phyloP scores from a whole-genome alignment of 2,113 vertebrate species.

The Apeltes quadracus region DNA sequence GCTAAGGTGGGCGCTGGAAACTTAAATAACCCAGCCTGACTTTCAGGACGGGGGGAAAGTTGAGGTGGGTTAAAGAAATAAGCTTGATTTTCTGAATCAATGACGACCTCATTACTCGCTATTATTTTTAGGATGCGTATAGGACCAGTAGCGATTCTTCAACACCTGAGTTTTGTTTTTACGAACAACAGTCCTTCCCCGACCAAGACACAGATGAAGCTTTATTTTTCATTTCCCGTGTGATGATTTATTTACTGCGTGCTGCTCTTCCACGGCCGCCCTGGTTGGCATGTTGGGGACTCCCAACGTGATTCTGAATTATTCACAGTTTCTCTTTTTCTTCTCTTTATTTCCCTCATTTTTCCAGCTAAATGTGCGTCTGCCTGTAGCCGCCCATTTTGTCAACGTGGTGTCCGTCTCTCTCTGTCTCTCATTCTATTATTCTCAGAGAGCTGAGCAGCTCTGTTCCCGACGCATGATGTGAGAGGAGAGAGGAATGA shows the following conservation, averaged over 20 bases:
- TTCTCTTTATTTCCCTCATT: slow-evolving; percentile 60
- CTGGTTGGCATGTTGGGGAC: slow-evolving; percentile 68
- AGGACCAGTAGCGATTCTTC: slow-evolving; percentile 28
- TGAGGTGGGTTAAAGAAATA: slow-evolving; percentile 36
- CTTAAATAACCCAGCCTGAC: slow-evolving; percentile 37
- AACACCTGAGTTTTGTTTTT: slow-evolving; percentile 56
- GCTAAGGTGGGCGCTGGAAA: slow-evolving; percentile 6
- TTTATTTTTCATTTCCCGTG: slow-evolving; percentile 47
- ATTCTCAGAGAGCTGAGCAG: slow-evolving; percentile 49
- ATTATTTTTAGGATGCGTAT: slow-evolving; percentile 35
- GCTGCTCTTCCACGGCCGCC: slow-evolving; percentile 45
- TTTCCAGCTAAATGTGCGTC: slow-evolving; percentile 52
- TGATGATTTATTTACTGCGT: slow-evolving; percentile 76
- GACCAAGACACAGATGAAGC: slow-evolving; percentile 37
- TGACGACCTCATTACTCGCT: slow-evolving; percentile 24
- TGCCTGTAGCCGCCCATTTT: slow-evolving; percentile 47
- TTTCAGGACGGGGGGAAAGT: slow-evolving; percentile 19
- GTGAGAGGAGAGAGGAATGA: slow-evolving; percentile 54
- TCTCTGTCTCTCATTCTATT: slow-evolving; percentile 43
- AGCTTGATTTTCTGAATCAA: slow-evolving; percentile 35
- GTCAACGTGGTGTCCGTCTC: slow-evolving; percentile 47
- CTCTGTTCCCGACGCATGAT: slow-evolving; percentile 52
- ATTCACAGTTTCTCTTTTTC: slow-evolving; percentile 65
- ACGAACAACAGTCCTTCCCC: slow-evolving; percentile 46
- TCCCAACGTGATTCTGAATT: slow-evolving; percentile 66